Evolutionary conservation across 2,797 vertebrate species (phyloP), one percentile per base, ranked within the genome.

Genomic region (Sparidentex hasta): DNA sequence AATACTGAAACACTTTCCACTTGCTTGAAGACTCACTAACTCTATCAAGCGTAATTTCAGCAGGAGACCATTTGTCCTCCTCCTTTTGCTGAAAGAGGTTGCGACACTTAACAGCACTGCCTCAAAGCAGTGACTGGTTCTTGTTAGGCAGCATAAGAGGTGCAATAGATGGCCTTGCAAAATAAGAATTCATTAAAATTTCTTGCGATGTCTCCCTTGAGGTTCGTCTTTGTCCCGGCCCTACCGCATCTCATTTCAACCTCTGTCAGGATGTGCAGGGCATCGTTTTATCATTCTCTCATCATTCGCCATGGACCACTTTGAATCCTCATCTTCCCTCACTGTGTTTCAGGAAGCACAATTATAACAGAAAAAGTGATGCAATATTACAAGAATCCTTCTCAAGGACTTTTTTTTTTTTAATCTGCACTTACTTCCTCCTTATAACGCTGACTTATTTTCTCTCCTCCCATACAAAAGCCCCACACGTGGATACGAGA

Each of bases 111-210:
- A 75, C 84, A 78, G 87, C 87, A 93, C 91, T 92, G 92, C 76
- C 82, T 95, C 92, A 83, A 92, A 95, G 93, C 89, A 86, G 88
- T 89, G 93, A 89, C 87, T 85, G 84, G 86, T 67, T 81, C 25
- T 89, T 91, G 85, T 89, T 84, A 88, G 65, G 81, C 71, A 59
- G 74, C 29, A 20, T 86, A 86, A 89, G 82, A 81, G 70, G 77
- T 92, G 86, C 80, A 88, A 71, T 11, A 50, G 80, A 71, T 14
- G 11, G 71, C 59, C 33, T 11, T 38, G 47, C 52, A 67, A 72
- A 87, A 86, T 85, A 91, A 90, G 89, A 94, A 93, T 91, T 94
- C 71, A 92, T 67, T 88, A 84, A 85, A 71, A 88, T 84, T 87
- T 83, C 73, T 90, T 67, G 23, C 74, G 17, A 62, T 1, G 66